phyloP scores from a whole-genome alignment of 2,888 invertebrate species.

The Trichopoda pennipes region DNA sequence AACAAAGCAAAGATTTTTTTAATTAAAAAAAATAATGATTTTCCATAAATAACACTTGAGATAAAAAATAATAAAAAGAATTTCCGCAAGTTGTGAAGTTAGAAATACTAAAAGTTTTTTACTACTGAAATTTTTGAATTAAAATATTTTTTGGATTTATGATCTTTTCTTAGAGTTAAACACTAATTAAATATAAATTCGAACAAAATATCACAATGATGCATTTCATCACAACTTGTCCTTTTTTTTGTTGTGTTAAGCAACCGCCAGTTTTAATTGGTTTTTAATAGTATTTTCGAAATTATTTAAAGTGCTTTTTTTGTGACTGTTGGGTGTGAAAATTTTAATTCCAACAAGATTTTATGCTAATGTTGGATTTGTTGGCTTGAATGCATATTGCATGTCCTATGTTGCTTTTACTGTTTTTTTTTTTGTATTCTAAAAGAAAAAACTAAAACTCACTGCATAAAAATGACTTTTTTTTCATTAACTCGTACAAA shows the following conservation, averaged over 20 bases:
- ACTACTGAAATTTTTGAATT: too few species aligned
- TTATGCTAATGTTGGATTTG: slow-evolving; percentile 37
- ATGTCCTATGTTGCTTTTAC: not conserved
- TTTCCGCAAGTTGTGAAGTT: too few species aligned
- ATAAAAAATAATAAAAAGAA: too few species aligned
- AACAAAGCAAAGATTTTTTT: too few species aligned
- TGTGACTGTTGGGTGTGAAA: not conserved
- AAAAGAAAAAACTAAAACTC: not conserved
- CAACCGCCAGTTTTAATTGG: slow-evolving; percentile 24
- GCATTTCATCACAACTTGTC: not conserved
- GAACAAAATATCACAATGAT: not conserved
- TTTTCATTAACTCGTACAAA: slow-evolving; percentile 2
- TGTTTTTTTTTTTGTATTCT: too few species aligned
- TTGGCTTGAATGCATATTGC: slow-evolving; percentile 45
- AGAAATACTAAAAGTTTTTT: too few species aligned
- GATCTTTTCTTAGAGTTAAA: too few species aligned
- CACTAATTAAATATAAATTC: not conserved
- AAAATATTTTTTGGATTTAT: too few species aligned
- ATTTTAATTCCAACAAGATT: slow-evolving; percentile 30
- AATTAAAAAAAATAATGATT: too few species aligned
- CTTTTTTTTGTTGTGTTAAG: not conserved
- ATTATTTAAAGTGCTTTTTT: not conserved
- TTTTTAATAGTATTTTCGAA: slow-evolving; percentile 1
- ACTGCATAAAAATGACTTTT: not conserved
- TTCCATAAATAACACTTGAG: too few species aligned